Evolutionary conservation across 2,113 vertebrate species (phyloP).

Genomic region (Istiophorus platypterus): DNA sequence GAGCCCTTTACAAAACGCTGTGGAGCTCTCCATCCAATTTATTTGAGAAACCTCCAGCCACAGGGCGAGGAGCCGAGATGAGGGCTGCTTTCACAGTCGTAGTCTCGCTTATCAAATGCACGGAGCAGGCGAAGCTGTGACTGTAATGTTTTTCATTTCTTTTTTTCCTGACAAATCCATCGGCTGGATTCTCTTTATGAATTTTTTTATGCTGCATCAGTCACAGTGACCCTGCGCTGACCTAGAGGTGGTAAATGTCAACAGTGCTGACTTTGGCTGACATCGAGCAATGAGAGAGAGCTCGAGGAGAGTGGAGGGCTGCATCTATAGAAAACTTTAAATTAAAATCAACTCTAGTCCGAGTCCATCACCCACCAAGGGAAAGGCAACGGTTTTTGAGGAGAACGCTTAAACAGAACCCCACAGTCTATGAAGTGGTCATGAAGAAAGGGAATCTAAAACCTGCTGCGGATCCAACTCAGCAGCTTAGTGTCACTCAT

Average conservation of each 20-base stretch:
- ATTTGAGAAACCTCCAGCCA: background rate
- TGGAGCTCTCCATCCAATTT: conserved; percentile 1
- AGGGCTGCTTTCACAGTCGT: background rate
- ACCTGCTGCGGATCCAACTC: background rate
- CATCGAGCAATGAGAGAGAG: background rate
- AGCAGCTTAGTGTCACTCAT: background rate
- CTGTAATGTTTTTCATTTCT: conserved; percentile 5
- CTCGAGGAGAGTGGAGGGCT: conserved; percentile 3
- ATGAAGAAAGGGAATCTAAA: background rate
- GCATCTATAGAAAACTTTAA: background rate
- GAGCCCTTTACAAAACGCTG: background rate
- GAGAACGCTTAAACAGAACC: background rate
- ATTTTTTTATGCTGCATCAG: conserved; percentile 10
- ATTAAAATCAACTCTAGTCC: background rate
- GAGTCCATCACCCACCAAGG: background rate
- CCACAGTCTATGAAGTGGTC: background rate
- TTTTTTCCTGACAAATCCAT: background rate
- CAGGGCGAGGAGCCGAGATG: background rate
- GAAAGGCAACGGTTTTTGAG: background rate
- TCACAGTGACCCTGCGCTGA: conserved; percentile 34
- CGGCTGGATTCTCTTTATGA: conserved; percentile 1
- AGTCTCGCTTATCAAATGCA: background rate
- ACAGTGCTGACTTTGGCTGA: conserved; percentile 11
- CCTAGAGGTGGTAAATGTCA: conserved; percentile 22
- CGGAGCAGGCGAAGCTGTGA: background rate